Evolutionary conservation across 1,140 invertebrate genomes (phyloP).

Genomic region (Zaprionus capensis): DNA sequence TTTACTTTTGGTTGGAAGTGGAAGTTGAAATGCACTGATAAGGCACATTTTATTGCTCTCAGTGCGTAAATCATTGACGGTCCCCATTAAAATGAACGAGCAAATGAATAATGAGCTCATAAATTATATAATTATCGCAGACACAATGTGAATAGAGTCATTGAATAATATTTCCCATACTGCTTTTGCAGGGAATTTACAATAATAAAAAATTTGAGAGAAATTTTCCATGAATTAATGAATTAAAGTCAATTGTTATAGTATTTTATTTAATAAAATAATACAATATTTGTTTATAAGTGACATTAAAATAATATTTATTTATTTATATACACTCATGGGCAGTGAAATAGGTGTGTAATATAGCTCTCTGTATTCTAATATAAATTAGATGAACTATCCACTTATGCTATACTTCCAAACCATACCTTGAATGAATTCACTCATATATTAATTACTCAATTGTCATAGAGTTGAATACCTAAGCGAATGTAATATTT

Average conservation of each 20-base stretch:
- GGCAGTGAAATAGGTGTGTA: no score
- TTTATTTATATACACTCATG: not conserved
- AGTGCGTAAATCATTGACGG: not conserved
- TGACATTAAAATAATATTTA: not conserved
- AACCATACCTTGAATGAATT: no score
- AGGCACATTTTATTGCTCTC: not conserved
- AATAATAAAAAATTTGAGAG: not conserved
- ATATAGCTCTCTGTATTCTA: no score
- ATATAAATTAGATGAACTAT: no score
- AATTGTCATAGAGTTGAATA: no score
- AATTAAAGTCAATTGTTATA: not conserved
- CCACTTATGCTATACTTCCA: no score
- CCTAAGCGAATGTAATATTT: no score
- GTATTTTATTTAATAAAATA: not conserved
- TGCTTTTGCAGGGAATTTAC: not conserved
- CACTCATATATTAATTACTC: no score
- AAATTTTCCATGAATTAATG: not conserved
- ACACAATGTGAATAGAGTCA: not conserved
- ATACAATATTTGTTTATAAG: not conserved
- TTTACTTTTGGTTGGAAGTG: no score
- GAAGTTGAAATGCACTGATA: not conserved
- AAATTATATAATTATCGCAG: slow-evolving; percentile 2
- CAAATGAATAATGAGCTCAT: slow-evolving; percentile 4
- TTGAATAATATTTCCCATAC: not conserved
- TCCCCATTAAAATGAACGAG: not conserved